Base-by-base conservation (phyloP, 2,797 vertebrate genomes). In the Xenops minutus region DNA sequence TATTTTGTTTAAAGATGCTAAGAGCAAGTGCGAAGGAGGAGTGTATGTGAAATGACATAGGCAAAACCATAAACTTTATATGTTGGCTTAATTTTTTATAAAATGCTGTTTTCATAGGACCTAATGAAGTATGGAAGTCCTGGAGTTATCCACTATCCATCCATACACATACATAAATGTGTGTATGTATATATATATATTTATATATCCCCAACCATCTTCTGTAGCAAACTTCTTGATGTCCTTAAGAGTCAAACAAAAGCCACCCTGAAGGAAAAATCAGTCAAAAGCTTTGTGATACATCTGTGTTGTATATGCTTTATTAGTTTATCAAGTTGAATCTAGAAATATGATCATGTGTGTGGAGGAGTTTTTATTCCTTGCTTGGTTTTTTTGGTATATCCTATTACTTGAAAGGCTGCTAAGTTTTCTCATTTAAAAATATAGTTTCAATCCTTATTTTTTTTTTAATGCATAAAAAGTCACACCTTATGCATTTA, bases 151-250 rank as follows among this genome's bases (percentile, higher is more conserved):
- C 6, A 32, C 12, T 16, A 44, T 22, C 34, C 6, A 44, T 39
- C 27, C 44, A n/a, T 30, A 13, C 39, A 27, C 2, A 32, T 18
- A 5, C 16, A 12, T 23, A 21, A 49, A 52, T 24, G 32, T 6
- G 36, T 13, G 6, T 24, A 12, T 59, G 11, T 46, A 8, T 14
- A 18, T 11, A 7, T 5, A 10, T 2, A 0, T 22, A 43, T 43
- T 43, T 43, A 36, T 48, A 8, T 14, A 22, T 44, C 9, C 14
- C 3, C 5, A 54, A 3, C 10, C 52, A 0, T 39, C 9, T 77
- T 80, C 14, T 71, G 7, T 37, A 56, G 49, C 41, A 43, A 48
- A 37, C n/a, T 30, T 30, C 15, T 32, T 55, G 4, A 9, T 68
- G 16, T 39, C 14, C 23, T n/a, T 80, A 48, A 52, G 15, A 91